Evolutionary conservation across 2,888 invertebrate species (phyloP), one percentile per base, ranked within the genome.

Genomic region (Proisotoma minuta): DNA sequence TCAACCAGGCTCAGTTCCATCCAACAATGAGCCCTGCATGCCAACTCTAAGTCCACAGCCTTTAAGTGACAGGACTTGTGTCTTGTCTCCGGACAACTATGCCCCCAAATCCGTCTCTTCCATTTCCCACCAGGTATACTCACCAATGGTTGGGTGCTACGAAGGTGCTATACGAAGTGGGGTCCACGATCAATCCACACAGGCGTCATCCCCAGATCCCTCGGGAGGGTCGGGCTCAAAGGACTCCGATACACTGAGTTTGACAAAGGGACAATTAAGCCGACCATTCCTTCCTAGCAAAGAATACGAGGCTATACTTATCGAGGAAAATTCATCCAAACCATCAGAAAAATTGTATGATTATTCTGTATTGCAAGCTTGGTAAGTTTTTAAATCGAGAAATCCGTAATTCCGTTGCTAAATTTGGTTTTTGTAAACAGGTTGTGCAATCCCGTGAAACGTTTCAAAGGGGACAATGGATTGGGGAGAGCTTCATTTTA

Each of bases 391-490:
- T 47, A 20, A 50, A 3, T 28, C n/a, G n/a, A n/a, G n/a, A n/a
- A n/a, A n/a, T n/a, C n/a, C n/a, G n/a, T n/a, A 24, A 51, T 12
- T 8, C 8, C 22, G 23, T 28, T 39, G 49, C 15, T 39, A 34
- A 47, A 57, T 43, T 8, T 18, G 12, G 8, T 23, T 10, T 10
- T 40, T 43, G 40, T 48, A 15, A 57, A 71, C 77, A 79, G 92
- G 92, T 82, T 92, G 76, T 87, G 92, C 78, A 89, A 92, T 80
- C 92, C 93, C 0, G 89, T 94, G 65, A 95, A 94, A 80, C 86
- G 89, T 75, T 88, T 90, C 79, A 89, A 90, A 78, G 82, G 84
- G 29, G 60, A 63, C 8, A 69, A 74, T 29, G 69, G 68, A 2
- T 48, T 39, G 39, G 59, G 49, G 8, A 57, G 65, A 12, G 23